These are phyloP conservation scores for Myrmophylax atrothorax DNA, from an alignment of 2,113 vertebrate species.

Conservation along the genomic window DNA sequence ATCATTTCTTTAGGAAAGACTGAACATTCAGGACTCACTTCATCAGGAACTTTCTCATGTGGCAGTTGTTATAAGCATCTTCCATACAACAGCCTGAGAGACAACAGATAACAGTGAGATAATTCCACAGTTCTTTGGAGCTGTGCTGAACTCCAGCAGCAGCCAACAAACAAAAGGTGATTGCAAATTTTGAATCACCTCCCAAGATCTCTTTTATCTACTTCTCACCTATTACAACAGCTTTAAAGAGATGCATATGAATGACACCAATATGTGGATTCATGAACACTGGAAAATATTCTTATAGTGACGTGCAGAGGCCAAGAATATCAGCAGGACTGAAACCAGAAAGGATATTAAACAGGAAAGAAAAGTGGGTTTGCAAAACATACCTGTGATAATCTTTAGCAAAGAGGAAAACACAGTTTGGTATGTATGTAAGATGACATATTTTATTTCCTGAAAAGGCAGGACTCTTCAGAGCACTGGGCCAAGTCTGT, in stretches of 20 bases:
- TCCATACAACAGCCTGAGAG: not conserved
- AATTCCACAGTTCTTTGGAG: not conserved
- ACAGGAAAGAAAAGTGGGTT: not conserved
- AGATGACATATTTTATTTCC: not conserved
- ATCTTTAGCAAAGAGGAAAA: not conserved
- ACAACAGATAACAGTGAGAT: not conserved
- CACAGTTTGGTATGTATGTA: too few relatives aligned
- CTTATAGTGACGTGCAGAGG: rapidly evolving
- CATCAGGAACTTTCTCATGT: not conserved
- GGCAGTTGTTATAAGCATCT: not conserved
- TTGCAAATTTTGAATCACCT: not conserved
- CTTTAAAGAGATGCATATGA: not conserved
- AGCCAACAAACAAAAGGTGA: not conserved
- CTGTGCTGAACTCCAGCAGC: not conserved
- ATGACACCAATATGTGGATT: not conserved
- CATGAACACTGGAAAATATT: not conserved
- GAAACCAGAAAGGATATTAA: not conserved
- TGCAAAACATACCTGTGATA: not conserved
- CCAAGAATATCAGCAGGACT: not conserved
- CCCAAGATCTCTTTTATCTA: not conserved
- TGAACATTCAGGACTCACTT: not conserved
- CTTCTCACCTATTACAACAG: not conserved
- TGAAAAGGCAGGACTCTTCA: not conserved
- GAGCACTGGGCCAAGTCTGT: not conserved
- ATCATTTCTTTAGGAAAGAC: rapidly evolving